phyloP scores from a whole-genome alignment of 2,797 vertebrate species.

The Pyrocephalus nanus region DNA sequence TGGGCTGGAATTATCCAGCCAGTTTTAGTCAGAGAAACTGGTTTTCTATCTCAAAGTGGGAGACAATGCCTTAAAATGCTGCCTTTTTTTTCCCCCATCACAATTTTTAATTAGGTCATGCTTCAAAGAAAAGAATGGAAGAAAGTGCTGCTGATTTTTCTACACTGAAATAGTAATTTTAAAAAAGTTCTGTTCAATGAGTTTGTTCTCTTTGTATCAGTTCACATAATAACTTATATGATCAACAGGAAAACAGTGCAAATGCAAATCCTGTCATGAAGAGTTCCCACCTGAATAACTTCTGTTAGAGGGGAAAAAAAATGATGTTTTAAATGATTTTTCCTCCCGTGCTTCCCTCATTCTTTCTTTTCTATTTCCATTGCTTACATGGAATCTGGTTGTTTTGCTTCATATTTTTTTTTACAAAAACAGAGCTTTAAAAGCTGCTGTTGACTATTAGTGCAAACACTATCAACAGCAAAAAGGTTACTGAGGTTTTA shows the following conservation, averaged over 20 bases:
- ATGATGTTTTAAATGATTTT: not conserved
- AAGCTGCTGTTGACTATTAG: not conserved
- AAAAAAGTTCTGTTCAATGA: not conserved
- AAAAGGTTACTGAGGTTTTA: not conserved
- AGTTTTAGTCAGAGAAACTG: constrained; percentile 19
- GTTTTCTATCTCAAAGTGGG: constrained; percentile 42
- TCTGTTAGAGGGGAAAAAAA: not conserved
- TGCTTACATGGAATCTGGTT: not conserved
- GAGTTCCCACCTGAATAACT: not conserved
- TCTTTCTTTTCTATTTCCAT: not conserved
- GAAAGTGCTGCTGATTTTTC: constrained; percentile 29
- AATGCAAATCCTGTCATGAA: not conserved
- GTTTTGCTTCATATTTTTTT: not conserved
- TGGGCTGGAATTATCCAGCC: constrained; percentile 5
- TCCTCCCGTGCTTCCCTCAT: not conserved
- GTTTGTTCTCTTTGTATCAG: not conserved
- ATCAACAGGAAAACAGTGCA: not conserved
- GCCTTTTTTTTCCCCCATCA: not conserved
- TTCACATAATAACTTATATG: not conserved
- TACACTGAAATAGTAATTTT: not conserved
- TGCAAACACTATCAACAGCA: not conserved
- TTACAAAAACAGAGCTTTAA: not conserved
- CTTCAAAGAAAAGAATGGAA: constrained; percentile 28
- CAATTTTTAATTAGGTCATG: constrained; percentile 15
- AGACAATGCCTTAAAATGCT: constrained; percentile 58